Conservation (phyloP, 2,797 vertebrate species). For the Rhinella marina region DNA sequence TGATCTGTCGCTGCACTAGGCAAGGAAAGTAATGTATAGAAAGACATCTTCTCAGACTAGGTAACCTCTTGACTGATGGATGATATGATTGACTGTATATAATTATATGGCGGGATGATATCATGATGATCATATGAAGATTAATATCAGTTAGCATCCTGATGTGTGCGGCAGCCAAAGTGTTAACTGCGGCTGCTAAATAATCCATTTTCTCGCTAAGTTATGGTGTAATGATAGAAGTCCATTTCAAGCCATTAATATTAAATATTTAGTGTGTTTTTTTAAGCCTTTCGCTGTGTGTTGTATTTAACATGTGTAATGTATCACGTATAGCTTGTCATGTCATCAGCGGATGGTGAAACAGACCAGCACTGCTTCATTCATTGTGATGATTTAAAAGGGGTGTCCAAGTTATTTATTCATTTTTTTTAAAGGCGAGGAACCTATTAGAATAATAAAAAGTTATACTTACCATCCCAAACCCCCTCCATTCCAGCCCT, state of each 20-base stretch:
- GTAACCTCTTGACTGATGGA: constrained; percentile 25
- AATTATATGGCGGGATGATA: not conserved
- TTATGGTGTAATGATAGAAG: constrained; percentile 18
- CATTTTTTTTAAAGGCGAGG: no score
- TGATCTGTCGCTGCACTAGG: constrained; percentile 61
- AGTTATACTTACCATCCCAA: no score
- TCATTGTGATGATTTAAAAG: not conserved
- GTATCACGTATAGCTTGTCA: not conserved
- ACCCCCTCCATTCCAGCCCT: no score
- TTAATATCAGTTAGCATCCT: not conserved
- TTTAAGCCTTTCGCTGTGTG: constrained; percentile 30
- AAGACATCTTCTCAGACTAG: constrained; percentile 35
- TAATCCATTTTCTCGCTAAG: constrained; percentile 18
- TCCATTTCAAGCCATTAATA: constrained; percentile 49
- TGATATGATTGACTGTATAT: constrained; percentile 1
- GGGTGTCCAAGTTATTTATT: no score
- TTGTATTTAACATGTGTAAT: constrained; percentile 27
- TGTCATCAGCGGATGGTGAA: not conserved
- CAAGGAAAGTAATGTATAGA: constrained; percentile 60
- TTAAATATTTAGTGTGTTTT: constrained; percentile 45
- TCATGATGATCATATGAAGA: not conserved
- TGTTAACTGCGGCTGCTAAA: constrained; percentile 34
- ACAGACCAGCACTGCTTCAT: not conserved
- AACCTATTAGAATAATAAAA: no score
- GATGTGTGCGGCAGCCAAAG: not conserved